Percentiles rank a stretch among this genome's conserved stretches.
These are phyloP conservation scores for Chrysotoxum bicinctum DNA, from an alignment of 2,888 invertebrate species.

Conservation along the genomic window DNA sequence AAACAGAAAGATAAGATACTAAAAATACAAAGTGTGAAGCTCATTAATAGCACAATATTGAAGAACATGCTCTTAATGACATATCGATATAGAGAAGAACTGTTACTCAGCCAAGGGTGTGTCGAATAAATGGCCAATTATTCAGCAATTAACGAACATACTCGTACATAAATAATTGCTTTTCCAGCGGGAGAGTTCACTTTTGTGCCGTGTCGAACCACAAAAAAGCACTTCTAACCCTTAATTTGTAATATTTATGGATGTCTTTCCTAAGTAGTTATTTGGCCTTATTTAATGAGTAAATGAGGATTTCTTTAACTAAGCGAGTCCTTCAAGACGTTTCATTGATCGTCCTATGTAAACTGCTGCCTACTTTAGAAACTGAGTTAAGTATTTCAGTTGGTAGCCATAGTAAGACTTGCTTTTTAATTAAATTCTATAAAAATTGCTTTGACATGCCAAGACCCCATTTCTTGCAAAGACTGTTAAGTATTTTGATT, in stretches of 20 bases:
- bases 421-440: background rate
- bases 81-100: background rate
- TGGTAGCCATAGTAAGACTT: background rate
- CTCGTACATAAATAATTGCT: background rate
- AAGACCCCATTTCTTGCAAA: background rate
- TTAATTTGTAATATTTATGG: background rate
- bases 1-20: background rate
- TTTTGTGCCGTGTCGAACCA: background rate
- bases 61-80: background rate
- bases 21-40: constrained; percentile 3
- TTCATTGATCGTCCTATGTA: background rate
- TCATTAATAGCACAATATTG: background rate
- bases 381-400: background rate
- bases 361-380: background rate
- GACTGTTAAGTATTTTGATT: background rate
- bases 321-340: background rate
- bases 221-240: background rate
- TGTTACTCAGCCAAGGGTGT: constrained; percentile 17
- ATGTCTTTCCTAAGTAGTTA: background rate
- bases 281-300: constrained; percentile 8
- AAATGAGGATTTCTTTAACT: background rate
- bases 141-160: constrained; percentile 15
- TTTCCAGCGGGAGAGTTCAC: background rate
- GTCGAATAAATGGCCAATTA: background rate
- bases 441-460: background rate